These are phyloP conservation scores for Liolophura sinensis DNA, from an alignment of 1,140 invertebrate genomes.

Conservation along the genomic window DNA sequence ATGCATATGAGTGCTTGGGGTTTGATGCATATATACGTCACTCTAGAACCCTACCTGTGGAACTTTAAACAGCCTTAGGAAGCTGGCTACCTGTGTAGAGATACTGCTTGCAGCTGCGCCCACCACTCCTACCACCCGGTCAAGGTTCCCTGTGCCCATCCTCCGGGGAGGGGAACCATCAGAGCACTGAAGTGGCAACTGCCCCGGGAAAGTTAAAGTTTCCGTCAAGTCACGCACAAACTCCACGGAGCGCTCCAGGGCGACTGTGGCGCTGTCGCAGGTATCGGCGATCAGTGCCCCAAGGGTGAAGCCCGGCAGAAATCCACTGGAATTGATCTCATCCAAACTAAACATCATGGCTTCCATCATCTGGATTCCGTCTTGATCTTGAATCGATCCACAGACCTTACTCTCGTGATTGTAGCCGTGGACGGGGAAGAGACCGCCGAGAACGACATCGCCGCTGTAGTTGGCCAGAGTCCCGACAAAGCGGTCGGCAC, in stretches of 20 bases:
- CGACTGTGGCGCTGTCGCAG: constrained; percentile 76
- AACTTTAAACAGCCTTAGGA: constrained; percentile 67
- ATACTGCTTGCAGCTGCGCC: constrained; percentile 61
- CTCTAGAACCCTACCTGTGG: constrained; percentile 66
- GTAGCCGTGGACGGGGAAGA: constrained; percentile 74
- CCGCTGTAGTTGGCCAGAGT: constrained; percentile 45
- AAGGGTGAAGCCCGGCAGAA: constrained; percentile 65
- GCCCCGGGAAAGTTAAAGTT: constrained; percentile 67
- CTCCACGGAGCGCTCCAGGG: constrained; percentile 75
- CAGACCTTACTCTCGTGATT: constrained; percentile 64
- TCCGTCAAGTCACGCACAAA: constrained; percentile 68
- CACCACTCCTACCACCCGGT: constrained; percentile 20
- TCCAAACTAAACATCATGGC: constrained; percentile 80
- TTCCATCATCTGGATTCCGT: constrained; percentile 75
- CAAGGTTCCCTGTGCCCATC: constrained; percentile 53
- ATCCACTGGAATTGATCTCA: constrained; percentile 63
- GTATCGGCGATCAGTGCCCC: constrained; percentile 77
- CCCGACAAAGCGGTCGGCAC: too few species aligned
- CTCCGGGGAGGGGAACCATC: constrained; percentile 75
- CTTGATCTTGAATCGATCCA: constrained; percentile 70
- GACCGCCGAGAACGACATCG: constrained; percentile 72
- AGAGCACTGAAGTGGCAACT: constrained; percentile 75
- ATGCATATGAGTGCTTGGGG: too few species aligned
- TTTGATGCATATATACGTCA: too few species aligned
- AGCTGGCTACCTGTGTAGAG: constrained; percentile 69